Conservation (phyloP, 2,888 invertebrate genomes). For the Leucoptera coffeella region DNA sequence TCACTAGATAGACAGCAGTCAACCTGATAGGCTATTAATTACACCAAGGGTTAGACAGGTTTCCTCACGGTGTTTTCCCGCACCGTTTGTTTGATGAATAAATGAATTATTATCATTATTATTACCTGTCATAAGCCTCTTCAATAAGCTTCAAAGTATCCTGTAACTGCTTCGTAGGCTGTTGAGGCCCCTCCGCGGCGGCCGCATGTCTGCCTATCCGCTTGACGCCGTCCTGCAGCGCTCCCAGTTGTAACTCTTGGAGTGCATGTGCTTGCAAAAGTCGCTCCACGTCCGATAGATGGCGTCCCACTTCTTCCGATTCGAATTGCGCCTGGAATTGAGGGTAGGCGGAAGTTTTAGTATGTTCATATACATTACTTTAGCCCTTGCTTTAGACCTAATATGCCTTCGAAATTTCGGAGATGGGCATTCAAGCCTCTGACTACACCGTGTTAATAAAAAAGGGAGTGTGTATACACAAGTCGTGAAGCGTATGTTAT, state of each 20-base stretch:
- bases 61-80: too few relatives aligned
- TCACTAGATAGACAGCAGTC: too few relatives aligned
- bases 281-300: conserved; percentile 91
- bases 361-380: neutral
- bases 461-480: too few relatives aligned
- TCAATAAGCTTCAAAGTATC: conserved; percentile 74
- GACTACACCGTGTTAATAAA: too few relatives aligned
- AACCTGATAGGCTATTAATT: too few relatives aligned
- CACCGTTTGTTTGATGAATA: too few relatives aligned
- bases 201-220: conserved; percentile 59
- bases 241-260: conserved; percentile 85
- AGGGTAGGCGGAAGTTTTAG: neutral
- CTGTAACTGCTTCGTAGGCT: conserved; percentile 67
- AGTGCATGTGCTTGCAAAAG: conserved; percentile 89
- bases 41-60: too few relatives aligned
- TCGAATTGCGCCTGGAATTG: conserved; percentile 56
- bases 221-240: conserved; percentile 79
- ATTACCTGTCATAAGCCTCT: conserved; percentile 65
- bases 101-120: too few relatives aligned
- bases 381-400: too few relatives aligned
- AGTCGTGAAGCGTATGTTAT: too few relatives aligned
- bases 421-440: too few relatives aligned
- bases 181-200: conserved; percentile 46
- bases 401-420: too few relatives aligned
- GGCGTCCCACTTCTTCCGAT: conserved; percentile 87